Conservation (phyloP, 2,888 invertebrate species). For the Calameuta filiformis region DNA sequence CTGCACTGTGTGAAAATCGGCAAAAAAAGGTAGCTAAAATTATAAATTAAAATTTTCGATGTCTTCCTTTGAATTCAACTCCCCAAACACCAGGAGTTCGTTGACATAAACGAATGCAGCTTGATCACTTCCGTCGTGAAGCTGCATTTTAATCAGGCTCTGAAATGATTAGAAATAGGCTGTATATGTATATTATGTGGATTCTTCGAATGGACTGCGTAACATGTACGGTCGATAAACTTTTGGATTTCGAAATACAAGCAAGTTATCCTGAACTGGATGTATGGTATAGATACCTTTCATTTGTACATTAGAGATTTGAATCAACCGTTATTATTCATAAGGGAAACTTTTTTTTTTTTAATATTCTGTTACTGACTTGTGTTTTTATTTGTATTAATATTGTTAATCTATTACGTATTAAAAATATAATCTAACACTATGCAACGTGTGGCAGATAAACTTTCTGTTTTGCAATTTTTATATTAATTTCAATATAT, state of each 20-base stretch:
- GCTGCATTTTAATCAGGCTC: neutral
- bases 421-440: too few species aligned
- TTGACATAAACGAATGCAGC: neutral
- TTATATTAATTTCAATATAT: too few species aligned
- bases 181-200: too few species aligned
- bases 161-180: neutral
- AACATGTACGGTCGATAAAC: neutral
- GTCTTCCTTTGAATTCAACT: too few species aligned
- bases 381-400: neutral
- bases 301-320: neutral
- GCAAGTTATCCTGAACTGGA: neutral
- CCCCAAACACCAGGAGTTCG: neutral
- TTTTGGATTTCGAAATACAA: neutral
- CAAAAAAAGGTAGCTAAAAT: too few species aligned
- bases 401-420: neutral
- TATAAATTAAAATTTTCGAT: too few species aligned
- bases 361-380: neutral
- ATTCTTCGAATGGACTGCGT: neutral
- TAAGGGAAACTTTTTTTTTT: neutral
- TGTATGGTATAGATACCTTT: neutral
- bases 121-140: neutral
- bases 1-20: too few species aligned
- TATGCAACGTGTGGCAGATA: too few species aligned
- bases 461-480: too few species aligned
- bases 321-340: neutral